These are phyloP conservation scores for Tachyglossus aculeatus DNA, from an alignment of 2,797 vertebrate genomes.

Conservation along the genomic window DNA sequence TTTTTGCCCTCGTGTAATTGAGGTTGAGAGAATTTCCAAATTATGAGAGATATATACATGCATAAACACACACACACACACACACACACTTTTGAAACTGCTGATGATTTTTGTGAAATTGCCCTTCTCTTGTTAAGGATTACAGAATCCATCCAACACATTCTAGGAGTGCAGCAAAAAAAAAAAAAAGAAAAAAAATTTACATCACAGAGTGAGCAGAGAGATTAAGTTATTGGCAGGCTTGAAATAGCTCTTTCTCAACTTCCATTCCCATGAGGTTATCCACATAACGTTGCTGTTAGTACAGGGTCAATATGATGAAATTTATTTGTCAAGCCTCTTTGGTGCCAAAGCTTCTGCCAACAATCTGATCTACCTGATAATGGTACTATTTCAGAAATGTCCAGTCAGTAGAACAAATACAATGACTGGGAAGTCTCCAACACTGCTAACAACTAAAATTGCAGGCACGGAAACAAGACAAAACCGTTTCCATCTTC, in stretches of 20 bases:
- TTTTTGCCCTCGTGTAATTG: constrained; percentile 71
- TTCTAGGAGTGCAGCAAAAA: constrained; percentile 61
- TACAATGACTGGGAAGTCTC: constrained; percentile 50
- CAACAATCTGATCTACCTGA: constrained; percentile 80
- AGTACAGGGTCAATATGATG: constrained; percentile 79
- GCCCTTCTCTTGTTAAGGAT: constrained; percentile 58
- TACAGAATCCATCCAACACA: constrained; percentile 63
- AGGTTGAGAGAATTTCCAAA: constrained; percentile 73
- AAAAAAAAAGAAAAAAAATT: constrained; percentile 40
- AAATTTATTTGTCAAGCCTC: constrained; percentile 85
- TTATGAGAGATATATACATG: constrained; percentile 40
- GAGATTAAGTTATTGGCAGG: constrained; percentile 76
- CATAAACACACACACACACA: no score
- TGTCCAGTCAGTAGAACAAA: constrained; percentile 69
- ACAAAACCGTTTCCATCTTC: neutral
- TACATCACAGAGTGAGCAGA: constrained; percentile 68
- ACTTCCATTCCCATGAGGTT: constrained; percentile 77
- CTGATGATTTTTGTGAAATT: constrained; percentile 70
- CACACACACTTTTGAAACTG: constrained; percentile 53
- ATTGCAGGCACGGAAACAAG: constrained; percentile 32
- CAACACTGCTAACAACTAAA: constrained; percentile 34
- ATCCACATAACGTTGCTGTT: constrained; percentile 76
- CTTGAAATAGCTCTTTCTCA: constrained; percentile 82
- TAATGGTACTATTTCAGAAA: constrained; percentile 78
- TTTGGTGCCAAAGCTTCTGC: constrained; percentile 76